phyloP scores from a whole-genome alignment of 1,140 invertebrate species.

The Planococcus citri region DNA sequence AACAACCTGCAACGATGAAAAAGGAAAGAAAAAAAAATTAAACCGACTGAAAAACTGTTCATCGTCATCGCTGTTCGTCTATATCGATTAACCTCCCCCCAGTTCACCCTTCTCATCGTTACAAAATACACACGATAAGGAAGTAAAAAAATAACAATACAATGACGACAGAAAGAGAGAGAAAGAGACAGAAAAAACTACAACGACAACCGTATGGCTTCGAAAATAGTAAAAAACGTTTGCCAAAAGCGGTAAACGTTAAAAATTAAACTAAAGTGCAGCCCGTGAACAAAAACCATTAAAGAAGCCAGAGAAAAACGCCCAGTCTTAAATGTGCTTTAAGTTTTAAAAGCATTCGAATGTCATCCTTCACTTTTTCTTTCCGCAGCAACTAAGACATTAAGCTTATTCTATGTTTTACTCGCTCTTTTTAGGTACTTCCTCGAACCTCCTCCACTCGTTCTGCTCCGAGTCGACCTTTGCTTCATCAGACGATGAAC shows the following conservation, averaged over 20 bases:
- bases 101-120: no score
- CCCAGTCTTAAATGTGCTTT: conserved; percentile 1
- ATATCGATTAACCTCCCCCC: no score
- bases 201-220: neutral
- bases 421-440: neutral
- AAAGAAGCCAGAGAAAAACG: conserved; percentile 1
- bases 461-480: no score
- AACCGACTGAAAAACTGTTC: no score
- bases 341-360: conserved; percentile 7
- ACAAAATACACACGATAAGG: no score
- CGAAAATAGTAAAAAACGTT: neutral
- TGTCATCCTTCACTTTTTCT: conserved; percentile 7
- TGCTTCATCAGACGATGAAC: no score
- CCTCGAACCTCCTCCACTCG: neutral
- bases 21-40: no score
- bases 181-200: no score
- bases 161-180: no score
- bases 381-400: neutral
- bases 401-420: neutral
- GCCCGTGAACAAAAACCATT: neutral
- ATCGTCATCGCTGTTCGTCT: no score
- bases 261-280: neutral
- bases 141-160: no score
- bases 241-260: conserved; percentile 6
- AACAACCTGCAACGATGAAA: no score